Evolutionary conservation across 2,113 vertebrate species (phyloP).

Genomic region (Paratilapia polleni): DNA sequence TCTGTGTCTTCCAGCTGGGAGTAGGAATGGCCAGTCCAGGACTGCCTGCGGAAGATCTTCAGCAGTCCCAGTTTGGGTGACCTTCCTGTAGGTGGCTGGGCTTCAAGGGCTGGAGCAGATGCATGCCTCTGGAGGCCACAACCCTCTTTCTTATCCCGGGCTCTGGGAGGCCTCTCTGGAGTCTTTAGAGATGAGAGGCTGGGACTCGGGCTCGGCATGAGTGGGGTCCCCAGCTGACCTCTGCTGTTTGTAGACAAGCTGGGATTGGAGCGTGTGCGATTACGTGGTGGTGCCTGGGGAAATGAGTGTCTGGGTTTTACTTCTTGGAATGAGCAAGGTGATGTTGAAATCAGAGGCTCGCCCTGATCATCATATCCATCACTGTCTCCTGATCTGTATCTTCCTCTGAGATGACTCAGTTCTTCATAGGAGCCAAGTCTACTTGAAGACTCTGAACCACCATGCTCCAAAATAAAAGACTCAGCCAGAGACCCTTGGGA

Average conservation of each 20-base stretch:
- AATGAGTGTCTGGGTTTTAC: conserved; percentile 49
- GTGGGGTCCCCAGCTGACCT: not conserved
- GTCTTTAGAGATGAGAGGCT: conserved; percentile 67
- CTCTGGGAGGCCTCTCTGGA: conserved; percentile 61
- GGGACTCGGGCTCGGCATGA: conserved; percentile 63
- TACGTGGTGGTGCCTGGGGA: conserved; percentile 67
- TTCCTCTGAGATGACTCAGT: conserved; percentile 45
- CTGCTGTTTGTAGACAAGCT: conserved; percentile 41
- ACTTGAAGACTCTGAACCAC: conserved; percentile 74
- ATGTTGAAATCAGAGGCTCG: conserved; percentile 46
- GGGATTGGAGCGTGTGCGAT: conserved; percentile 69
- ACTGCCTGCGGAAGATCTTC: conserved; percentile 80
- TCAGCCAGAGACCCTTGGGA: conserved; percentile 75
- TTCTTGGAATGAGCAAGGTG: conserved; percentile 57
- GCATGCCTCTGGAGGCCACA: conserved; percentile 77
- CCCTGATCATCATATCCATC: conserved; percentile 61
- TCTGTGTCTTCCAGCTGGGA: conserved; percentile 69
- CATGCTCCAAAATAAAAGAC: conserved; percentile 61
- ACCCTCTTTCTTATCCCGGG: conserved; percentile 61
- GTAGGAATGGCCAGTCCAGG: conserved; percentile 77
- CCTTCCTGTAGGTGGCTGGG: conserved; percentile 55
- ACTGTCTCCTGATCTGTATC: conserved; percentile 42
- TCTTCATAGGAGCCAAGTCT: conserved; percentile 68
- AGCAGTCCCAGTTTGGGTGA: conserved; percentile 78
- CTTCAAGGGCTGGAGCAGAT: conserved; percentile 74